Evolutionary conservation across 1,140 invertebrate genomes (phyloP).

Genomic region (Ylistrum balloti): DNA sequence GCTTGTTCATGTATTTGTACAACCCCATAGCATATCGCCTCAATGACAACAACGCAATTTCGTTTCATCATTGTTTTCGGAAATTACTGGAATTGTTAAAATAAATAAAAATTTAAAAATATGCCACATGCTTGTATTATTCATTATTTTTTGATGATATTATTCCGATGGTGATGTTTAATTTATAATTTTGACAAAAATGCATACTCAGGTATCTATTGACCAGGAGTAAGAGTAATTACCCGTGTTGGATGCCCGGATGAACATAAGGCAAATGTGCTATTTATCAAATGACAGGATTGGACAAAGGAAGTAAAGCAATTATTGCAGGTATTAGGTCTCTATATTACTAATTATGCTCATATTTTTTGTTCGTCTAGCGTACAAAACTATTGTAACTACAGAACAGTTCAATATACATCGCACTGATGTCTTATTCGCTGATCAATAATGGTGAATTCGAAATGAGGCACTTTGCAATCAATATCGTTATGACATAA

Average conservation of each 20-base stretch:
- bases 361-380: neutral
- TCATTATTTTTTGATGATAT: neutral
- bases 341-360: neutral
- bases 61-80: neutral
- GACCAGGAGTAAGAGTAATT: neutral
- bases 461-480: neutral
- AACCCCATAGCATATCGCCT: neutral
- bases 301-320: neutral
- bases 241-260: neutral
- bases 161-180: neutral
- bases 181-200: neutral
- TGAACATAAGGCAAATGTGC: neutral
- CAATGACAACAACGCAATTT: conserved; percentile 33
- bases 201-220: neutral
- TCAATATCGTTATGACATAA: neutral
- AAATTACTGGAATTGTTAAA: neutral
- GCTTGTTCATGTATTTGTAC: too few species aligned
- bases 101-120: neutral
- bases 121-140: neutral
- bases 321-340: neutral
- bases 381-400: too few species aligned
- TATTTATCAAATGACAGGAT: neutral
- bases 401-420: too few species aligned
- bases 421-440: neutral
- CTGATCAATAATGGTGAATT: neutral